phyloP scores from a whole-genome alignment of 1,140 invertebrate genomes.

The Cherax quadricarinatus region DNA sequence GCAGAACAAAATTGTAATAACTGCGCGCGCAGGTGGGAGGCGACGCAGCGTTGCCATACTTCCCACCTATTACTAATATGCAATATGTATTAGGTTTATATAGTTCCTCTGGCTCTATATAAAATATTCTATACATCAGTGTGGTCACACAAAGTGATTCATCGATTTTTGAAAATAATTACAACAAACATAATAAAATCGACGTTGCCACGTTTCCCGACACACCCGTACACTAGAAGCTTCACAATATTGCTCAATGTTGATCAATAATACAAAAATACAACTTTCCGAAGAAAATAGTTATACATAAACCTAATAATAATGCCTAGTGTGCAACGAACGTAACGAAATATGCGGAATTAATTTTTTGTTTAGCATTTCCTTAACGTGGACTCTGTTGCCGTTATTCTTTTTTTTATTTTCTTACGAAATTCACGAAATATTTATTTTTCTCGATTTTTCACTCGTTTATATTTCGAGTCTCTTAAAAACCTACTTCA shows the following conservation, averaged over 20 bases:
- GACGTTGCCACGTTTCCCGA: not conserved
- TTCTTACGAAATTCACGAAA: not conserved
- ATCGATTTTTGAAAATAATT: not conserved
- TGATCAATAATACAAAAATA: not conserved
- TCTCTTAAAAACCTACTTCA: not conserved
- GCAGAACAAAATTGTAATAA: constrained; percentile 7
- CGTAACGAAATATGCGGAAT: no score
- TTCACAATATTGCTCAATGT: not conserved
- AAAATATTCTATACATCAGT: no score
- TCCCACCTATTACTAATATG: not conserved
- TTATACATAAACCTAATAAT: not conserved
- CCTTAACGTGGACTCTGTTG: not conserved
- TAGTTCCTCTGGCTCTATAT: no score
- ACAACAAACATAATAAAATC: not conserved
- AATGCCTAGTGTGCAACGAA: not conserved
- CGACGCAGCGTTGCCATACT: constrained; percentile 13
- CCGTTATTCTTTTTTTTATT: not conserved
- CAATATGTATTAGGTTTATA: no score
- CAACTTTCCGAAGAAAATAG: not conserved
- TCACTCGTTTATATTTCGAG: not conserved
- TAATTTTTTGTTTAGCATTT: not conserved
- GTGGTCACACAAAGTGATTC: not conserved
- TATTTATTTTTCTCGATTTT: not conserved
- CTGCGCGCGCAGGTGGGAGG: constrained; percentile 14
- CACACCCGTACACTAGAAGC: not conserved